Percentiles rank a stretch among this genome's conserved stretches.
phyloP scores from a whole-genome alignment of 2,113 vertebrate species.

The Numenius arquata region DNA sequence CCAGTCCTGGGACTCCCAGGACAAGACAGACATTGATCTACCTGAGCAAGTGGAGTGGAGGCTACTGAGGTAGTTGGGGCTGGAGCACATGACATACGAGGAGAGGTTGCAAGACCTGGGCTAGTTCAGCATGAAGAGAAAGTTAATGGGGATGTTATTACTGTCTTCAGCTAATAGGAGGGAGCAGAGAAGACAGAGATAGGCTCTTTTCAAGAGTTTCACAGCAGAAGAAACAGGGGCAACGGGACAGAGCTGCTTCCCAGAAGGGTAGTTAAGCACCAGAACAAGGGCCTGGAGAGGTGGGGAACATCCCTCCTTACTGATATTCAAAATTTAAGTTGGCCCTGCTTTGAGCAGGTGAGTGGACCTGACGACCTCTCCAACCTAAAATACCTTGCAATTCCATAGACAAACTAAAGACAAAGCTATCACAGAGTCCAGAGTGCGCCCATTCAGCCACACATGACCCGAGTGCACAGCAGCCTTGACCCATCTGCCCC shows the following conservation, averaged over 20 bases:
- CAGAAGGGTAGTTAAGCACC: background rate
- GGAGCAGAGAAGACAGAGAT: background rate
- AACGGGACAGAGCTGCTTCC: background rate
- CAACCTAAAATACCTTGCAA: background rate
- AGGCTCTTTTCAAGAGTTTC: background rate
- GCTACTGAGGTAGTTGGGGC: background rate
- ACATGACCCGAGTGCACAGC: accelerated
- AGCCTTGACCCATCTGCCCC: background rate
- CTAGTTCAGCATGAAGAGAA: background rate
- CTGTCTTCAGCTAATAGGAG: background rate
- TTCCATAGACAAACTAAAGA: background rate
- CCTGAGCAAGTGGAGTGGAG: background rate
- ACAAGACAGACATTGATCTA: background rate
- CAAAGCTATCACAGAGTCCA: background rate
- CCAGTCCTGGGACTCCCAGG: background rate
- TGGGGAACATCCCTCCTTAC: background rate
- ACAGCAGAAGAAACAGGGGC: background rate
- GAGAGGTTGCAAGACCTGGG: background rate
- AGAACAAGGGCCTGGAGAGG: background rate
- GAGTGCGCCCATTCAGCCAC: background rate
- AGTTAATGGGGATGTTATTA: background rate
- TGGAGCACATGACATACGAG: background rate
- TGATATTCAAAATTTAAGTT: background rate
- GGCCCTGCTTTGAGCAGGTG: background rate
- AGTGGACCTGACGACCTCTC: background rate